phyloP scores from a whole-genome alignment of 2,888 invertebrate species.

The Drepanosiphum platanoidis region DNA sequence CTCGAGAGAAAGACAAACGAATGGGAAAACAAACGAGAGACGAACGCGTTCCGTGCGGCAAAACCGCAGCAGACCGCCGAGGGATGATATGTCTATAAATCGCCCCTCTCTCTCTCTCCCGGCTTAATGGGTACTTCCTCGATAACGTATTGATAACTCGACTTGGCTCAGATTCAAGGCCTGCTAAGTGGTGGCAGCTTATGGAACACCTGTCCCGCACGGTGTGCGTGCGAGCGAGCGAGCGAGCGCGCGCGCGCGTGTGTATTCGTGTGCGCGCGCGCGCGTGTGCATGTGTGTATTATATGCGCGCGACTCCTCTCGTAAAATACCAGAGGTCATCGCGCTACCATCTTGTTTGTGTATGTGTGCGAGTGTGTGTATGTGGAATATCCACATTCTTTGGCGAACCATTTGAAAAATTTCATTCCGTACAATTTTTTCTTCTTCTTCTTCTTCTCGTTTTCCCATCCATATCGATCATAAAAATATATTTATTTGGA shows the following conservation, averaged over 20 bases:
- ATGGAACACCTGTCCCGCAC: conserved; percentile 58
- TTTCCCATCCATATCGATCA: conserved; percentile 55
- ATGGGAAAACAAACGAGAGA: no score
- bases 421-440: conserved; percentile 58
- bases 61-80: no score
- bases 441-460: conserved; percentile 31
- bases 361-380: conserved; percentile 43
- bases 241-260: no score
- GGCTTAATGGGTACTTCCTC: conserved; percentile 45
- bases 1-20: no score
- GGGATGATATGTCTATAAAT: conserved; percentile 33
- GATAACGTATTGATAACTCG: conserved; percentile 49
- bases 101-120: no score
- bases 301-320: conserved; percentile 58
- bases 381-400: conserved; percentile 62
- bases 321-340: conserved; percentile 62
- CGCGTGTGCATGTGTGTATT: conserved; percentile 49
- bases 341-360: conserved; percentile 58
- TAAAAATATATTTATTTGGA: conserved; percentile 48
- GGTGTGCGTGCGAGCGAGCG: no score
- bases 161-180: conserved; percentile 61
- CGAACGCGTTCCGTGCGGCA: no score
- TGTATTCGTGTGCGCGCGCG: no score
- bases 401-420: conserved; percentile 61
- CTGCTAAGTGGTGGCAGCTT: conserved; percentile 61